Percentiles rank a stretch among this genome's conserved stretches.
Evolutionary conservation across 1,140 invertebrate species (phyloP).

Genomic region (Teleopsis dalmanni): DNA sequence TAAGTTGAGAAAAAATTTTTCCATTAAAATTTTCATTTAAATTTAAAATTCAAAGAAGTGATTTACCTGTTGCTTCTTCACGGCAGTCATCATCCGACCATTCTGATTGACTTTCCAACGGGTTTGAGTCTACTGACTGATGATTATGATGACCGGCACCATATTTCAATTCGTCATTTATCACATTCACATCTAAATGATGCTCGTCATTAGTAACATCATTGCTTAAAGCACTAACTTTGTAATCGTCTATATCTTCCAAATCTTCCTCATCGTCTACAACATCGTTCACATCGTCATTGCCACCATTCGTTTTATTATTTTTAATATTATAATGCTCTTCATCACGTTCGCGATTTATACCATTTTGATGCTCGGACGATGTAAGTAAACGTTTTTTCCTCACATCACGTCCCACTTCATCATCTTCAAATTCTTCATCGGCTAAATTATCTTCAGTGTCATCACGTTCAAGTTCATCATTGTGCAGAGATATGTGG

Average conservation of each 20-base stretch:
- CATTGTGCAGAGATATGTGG: conserved; percentile 13
- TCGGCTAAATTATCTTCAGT: conserved; percentile 42
- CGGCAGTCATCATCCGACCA: conserved; percentile 63
- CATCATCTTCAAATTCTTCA: conserved; percentile 42
- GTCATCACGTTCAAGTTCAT: conserved; percentile 24
- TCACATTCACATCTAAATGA: conserved; percentile 37
- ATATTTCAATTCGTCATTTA: conserved; percentile 44
- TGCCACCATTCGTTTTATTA: neutral
- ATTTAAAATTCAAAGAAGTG: neutral
- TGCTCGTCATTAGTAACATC: neutral
- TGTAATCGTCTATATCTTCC: conserved; percentile 4
- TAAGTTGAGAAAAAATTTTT: neutral
- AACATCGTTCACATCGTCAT: conserved; percentile 1
- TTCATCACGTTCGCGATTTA: conserved; percentile 9
- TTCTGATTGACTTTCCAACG: conserved; percentile 62
- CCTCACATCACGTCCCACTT: conserved; percentile 35
- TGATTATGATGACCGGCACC: conserved; percentile 42
- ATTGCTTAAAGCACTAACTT: too few species aligned
- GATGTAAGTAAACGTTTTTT: conserved; percentile 23
- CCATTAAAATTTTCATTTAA: neutral
- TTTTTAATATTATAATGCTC: conserved; percentile 9
- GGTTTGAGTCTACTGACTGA: conserved; percentile 44
- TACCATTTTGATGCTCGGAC: neutral
- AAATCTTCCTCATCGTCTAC: conserved; percentile 16
- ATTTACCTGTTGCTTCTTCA: conserved; percentile 42